phyloP scores from a whole-genome alignment of 2,888 invertebrate species.

The Troides helena region DNA sequence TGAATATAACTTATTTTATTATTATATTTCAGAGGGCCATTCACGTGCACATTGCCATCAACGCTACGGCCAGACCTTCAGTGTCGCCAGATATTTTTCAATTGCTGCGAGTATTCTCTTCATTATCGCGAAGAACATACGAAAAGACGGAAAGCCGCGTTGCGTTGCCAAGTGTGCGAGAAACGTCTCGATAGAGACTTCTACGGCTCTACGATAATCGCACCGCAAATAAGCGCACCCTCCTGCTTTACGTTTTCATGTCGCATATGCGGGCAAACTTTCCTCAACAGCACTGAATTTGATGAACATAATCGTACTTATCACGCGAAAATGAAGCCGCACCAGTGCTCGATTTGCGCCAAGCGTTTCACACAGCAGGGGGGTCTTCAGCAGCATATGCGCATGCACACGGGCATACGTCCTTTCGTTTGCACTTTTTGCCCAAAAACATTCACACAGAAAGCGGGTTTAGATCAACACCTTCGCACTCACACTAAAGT shows the following conservation, averaged over 20 bases:
- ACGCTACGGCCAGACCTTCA: conserved; percentile 59
- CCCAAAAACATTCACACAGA: conserved; percentile 71
- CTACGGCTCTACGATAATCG: conserved; percentile 39
- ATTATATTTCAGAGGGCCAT: conserved; percentile 60
- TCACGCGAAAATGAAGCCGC: conserved; percentile 68
- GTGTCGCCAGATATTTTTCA: conserved; percentile 70
- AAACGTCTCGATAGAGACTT: conserved; percentile 64
- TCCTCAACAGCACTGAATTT: conserved; percentile 54
- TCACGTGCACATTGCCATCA: conserved; percentile 68
- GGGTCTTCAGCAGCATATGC: conserved; percentile 72
- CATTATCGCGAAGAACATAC: conserved; percentile 74
- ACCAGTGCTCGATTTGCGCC: conserved; percentile 65
- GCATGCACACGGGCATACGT: conserved; percentile 70
- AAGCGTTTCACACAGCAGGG: conserved; percentile 74
- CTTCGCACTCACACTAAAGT: conserved; percentile 73
- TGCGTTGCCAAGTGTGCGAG: conserved; percentile 75
- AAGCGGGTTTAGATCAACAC: conserved; percentile 73
- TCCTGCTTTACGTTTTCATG: conserved; percentile 54
- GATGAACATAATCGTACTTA: conserved; percentile 65
- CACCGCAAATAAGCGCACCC: conserved; percentile 42
- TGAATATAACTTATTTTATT: not conserved
- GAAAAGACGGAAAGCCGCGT: conserved; percentile 67
- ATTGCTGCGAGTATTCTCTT: conserved; percentile 73
- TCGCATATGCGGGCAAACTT: conserved; percentile 57
- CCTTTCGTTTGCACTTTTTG: conserved; percentile 70